Base-by-base conservation (phyloP, 2,113 vertebrate species). In the Sinocyclocheilus anshuiensis region DNA sequence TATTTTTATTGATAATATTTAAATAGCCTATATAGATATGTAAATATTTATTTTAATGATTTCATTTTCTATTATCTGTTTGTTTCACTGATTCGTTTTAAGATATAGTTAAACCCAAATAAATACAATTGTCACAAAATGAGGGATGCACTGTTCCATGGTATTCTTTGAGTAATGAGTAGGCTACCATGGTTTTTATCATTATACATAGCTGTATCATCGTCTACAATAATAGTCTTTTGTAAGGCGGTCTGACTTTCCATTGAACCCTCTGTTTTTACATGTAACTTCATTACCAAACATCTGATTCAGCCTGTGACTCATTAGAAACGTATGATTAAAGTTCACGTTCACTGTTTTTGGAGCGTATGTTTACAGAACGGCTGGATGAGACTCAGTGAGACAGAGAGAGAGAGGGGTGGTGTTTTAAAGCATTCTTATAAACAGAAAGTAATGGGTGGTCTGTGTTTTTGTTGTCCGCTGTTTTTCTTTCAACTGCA, bases 381-480 rank as follows among this genome's bases (percentile, higher is more conserved):
- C 6, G 42, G 11, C 74, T 76, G 74, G 42, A 50, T 76, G 45
- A 71, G 57, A 81, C 8, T 63, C 53, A 15, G 15, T 33, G 15
- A 83, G 63, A 53, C 15, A 69, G 53, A 74, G 33, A 24, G 20
- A 36, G 65, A 57, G 65, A 57, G 69, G 39, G 63, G 69, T 16
- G 26, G 24, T 24, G n/a, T 48, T 39, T 65, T 76, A 48, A 16
- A 26, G 74, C 74, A 16, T 26, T 50, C 36, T 15, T 63, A 67
- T 45, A 81, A 63, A 63, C 55, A 67, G n/a, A 53, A 20, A n/a
- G 16, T 50, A 36, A 59, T 53, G 55, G 26, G 55, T 39, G 59
- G 74, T 76, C 74, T 81, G 79, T 65, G 79, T 81, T 59, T 81
- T 39, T 26, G 33, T 65, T 57, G 39, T 48, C 39, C 12, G 6